Percentiles rank a stretch among this genome's conserved stretches.
phyloP scores from a whole-genome alignment of 2,113 vertebrate species.

The Albula glossodonta region DNA sequence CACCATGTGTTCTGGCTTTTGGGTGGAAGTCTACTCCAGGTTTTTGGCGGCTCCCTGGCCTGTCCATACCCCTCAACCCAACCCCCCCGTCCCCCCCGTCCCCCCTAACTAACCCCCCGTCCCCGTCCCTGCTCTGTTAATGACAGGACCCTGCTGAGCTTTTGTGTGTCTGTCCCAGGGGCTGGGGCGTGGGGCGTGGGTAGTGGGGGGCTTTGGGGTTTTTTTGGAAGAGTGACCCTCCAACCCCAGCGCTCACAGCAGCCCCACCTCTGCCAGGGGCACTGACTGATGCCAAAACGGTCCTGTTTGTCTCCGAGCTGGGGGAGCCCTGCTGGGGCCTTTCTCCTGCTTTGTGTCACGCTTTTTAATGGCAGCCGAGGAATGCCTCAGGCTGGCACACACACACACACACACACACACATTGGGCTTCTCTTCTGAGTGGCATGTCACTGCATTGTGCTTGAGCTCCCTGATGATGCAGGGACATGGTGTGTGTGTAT shows the following conservation, averaged over 20 bases:
- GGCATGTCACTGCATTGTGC: constrained; percentile 35
- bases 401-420: constrained; percentile 28
- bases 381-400: constrained; percentile 29
- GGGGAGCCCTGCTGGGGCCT: constrained; percentile 37
- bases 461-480: constrained; percentile 43
- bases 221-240: constrained; percentile 17
- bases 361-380: constrained; percentile 43
- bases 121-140: constrained; percentile 36
- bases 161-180: constrained; percentile 47
- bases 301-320: constrained; percentile 26
- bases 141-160: constrained; percentile 51
- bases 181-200: background rate
- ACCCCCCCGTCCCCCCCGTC: background rate
- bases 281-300: constrained; percentile 38
- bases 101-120: background rate
- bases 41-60: constrained; percentile 29
- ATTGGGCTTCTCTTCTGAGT: constrained; percentile 21
- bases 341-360: constrained; percentile 40
- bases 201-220: background rate
- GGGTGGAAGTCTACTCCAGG: constrained; percentile 1
- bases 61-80: background rate
- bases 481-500: constrained; percentile 6
- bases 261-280: constrained; percentile 36
- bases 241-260: constrained; percentile 27
- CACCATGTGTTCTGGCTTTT: background rate